Base-by-base conservation (phyloP, 2,888 invertebrate species). In the Operophtera brumata region DNA sequence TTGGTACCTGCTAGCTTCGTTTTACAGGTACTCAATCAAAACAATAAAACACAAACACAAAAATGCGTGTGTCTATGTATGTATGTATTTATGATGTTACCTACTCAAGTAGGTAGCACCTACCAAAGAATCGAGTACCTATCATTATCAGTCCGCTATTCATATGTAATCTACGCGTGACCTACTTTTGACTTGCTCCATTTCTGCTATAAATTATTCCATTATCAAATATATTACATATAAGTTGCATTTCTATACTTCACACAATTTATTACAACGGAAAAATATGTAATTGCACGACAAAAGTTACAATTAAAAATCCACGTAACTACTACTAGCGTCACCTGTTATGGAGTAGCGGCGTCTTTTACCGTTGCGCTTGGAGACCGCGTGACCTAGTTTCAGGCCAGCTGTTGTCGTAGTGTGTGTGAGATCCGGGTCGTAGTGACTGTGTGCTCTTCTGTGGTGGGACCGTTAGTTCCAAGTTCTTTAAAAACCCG, bases 311-410 rank as follows among this genome's bases (percentile, higher is more conserved):
- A 13, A 8, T 37, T 13, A 14, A 37, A 8, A 35, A 13, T 1
- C 1, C 10, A n/a, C 7, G 20, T 20, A 1, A 20, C 12, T 28
- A 44, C 36, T 13, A n/a, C 42, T 64, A 82, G 63, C 80, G 86
- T 82, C 88, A 87, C 79, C 88, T 86, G 54, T 67, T 59, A 67
- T 53, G 68, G 78, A 86, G 78, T 84, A 82, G 89, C 75, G 67
- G 63, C 62, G 65, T 63, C 64, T 56, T 61, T 71, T 81, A 82
- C 84, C 84, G 85, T 83, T 84, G 55, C 43, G 14, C 71, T 63
- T 67, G 7, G 71, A 69, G 71, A 82, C 83, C 78, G 80, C 80
- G 79, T 90, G 88, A 89, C 88, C 86, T 82, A 90, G 73, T 82
- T 89, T 81, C 68, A 67, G 69, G 79, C 75, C 89, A 89, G 89